Conservation (phyloP, 2,888 invertebrate species). For the Malacosoma neustria region DNA sequence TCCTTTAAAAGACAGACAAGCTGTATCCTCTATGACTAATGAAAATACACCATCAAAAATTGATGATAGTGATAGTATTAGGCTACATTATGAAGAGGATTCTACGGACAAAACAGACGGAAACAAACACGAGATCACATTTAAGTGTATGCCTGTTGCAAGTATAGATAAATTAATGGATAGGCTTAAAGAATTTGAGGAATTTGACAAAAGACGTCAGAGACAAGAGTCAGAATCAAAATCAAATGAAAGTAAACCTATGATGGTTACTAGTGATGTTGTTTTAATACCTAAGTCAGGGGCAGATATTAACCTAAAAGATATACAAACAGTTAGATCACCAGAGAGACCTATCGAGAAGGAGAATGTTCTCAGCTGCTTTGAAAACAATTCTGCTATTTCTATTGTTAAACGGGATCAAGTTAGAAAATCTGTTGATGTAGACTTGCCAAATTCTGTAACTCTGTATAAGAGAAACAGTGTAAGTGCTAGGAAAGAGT, state of each 20-base stretch:
- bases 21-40: slow-evolving; percentile 28
- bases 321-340: slow-evolving; percentile 56
- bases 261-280: slow-evolving; percentile 67
- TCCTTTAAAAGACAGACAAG: slow-evolving; percentile 52
- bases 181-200: slow-evolving; percentile 66
- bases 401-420: slow-evolving; percentile 69
- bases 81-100: slow-evolving; percentile 61
- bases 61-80: slow-evolving; percentile 62
- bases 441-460: slow-evolving; percentile 64
- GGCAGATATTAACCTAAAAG: slow-evolving; percentile 59
- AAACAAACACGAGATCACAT: slow-evolving; percentile 45
- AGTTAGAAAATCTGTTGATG: slow-evolving; percentile 57
- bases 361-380: slow-evolving; percentile 65
- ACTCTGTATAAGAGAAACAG: slow-evolving; percentile 67
- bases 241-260: slow-evolving; percentile 43
- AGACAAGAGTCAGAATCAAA: slow-evolving; percentile 55
- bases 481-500: slow-evolving; percentile 59
- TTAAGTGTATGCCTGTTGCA: slow-evolving; percentile 50
- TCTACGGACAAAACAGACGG: slow-evolving; percentile 49
- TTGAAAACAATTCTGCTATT: slow-evolving; percentile 70
- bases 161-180: slow-evolving; percentile 70
- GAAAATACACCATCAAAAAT: slow-evolving; percentile 55
- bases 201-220: slow-evolving; percentile 64
- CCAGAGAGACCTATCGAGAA: slow-evolving; percentile 62
- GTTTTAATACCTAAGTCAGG: slow-evolving; percentile 65